Percentiles rank a stretch among this genome's conserved stretches.
phyloP scores from a whole-genome alignment of 2,797 vertebrate species.

The Pseudopleuronectes americanus region DNA sequence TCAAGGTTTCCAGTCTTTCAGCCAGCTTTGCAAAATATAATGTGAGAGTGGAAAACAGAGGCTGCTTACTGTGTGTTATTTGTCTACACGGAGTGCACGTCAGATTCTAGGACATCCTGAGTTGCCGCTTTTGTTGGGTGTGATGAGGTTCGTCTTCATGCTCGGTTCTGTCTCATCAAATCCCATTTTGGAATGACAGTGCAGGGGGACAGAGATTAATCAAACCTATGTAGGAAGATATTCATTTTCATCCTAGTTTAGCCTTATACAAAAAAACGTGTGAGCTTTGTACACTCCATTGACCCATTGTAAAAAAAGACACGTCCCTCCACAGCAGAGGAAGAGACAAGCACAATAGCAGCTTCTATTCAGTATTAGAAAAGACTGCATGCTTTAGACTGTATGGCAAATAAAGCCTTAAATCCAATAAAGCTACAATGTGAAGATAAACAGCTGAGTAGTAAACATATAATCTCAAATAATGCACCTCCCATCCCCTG shows the following conservation, averaged over 20 bases:
- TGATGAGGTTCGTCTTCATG: constrained; percentile 41
- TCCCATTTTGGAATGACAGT: constrained; percentile 26
- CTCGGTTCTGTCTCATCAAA: constrained; percentile 42
- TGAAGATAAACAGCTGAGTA: constrained; percentile 33
- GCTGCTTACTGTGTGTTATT: constrained; percentile 47
- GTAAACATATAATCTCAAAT: constrained; percentile 45
- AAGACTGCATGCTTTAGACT: constrained; percentile 38
- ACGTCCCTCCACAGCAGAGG: not conserved
- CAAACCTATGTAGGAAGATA: constrained; percentile 33
- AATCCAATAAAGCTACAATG: constrained; percentile 46
- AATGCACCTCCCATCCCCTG: constrained; percentile 11
- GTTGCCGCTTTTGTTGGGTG: constrained; percentile 33
- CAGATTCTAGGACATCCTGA: constrained; percentile 33
- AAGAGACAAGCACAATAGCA: constrained; percentile 19
- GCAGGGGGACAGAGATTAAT: constrained; percentile 32
- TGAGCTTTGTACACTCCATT: constrained; percentile 31
- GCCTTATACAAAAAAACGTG: not conserved
- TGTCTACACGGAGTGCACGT: constrained; percentile 40
- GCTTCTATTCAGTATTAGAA: constrained; percentile 19
- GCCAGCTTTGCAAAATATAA: constrained; percentile 56
- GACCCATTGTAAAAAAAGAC: constrained; percentile 8
- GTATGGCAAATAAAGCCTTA: constrained; percentile 34
- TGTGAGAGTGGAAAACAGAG: constrained; percentile 18
- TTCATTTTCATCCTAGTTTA: constrained; percentile 29
- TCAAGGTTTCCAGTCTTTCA: constrained; percentile 39